Conservation (phyloP, 2,888 invertebrate species). For the Chrysolina haemoptera region DNA sequence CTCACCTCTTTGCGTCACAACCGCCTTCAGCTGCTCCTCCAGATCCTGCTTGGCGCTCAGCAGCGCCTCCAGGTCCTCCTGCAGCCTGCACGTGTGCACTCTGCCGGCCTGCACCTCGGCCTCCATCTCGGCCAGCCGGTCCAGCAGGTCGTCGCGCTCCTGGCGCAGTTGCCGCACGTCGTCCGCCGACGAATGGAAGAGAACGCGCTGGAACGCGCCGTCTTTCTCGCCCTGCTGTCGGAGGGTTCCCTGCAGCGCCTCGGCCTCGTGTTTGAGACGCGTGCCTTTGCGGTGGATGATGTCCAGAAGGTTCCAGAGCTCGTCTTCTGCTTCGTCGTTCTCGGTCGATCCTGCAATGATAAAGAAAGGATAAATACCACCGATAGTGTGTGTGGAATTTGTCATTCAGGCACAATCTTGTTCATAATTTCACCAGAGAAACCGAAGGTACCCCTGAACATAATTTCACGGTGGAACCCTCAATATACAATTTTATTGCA, state of each 20-base stretch:
- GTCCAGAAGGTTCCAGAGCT: slow-evolving; percentile 88
- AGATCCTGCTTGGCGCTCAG: slow-evolving; percentile 74
- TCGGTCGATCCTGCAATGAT: slow-evolving; percentile 44
- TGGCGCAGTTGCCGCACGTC: slow-evolving; percentile 77
- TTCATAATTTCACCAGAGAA: not conserved
- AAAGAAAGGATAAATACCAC: not conserved
- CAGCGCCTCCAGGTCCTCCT: slow-evolving; percentile 76
- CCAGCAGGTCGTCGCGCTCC: slow-evolving; percentile 83
- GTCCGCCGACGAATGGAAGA: slow-evolving; percentile 67
- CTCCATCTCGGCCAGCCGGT: slow-evolving; percentile 81
- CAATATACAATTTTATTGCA: too few species aligned
- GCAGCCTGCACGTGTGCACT: slow-evolving; percentile 77
- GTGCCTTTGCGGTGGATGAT: slow-evolving; percentile 87
- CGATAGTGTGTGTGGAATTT: slow-evolving; percentile 1
- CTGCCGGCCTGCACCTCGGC: slow-evolving; percentile 80
- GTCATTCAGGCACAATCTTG: slow-evolving; percentile 1
- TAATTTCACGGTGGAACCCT: too few species aligned
- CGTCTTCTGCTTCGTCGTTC: slow-evolving; percentile 69
- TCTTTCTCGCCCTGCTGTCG: slow-evolving; percentile 76
- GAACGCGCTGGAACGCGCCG: slow-evolving; percentile 56
- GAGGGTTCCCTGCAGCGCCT: slow-evolving; percentile 74
- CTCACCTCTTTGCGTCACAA: slow-evolving; percentile 72
- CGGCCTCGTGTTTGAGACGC: slow-evolving; percentile 73
- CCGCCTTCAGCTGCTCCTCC: slow-evolving; percentile 75
- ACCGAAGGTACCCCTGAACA: too few species aligned